Percentiles rank a stretch among this genome's conserved stretches.
phyloP scores from a whole-genome alignment of 2,888 invertebrate genomes.

The Lamellibrachia satsuma region DNA sequence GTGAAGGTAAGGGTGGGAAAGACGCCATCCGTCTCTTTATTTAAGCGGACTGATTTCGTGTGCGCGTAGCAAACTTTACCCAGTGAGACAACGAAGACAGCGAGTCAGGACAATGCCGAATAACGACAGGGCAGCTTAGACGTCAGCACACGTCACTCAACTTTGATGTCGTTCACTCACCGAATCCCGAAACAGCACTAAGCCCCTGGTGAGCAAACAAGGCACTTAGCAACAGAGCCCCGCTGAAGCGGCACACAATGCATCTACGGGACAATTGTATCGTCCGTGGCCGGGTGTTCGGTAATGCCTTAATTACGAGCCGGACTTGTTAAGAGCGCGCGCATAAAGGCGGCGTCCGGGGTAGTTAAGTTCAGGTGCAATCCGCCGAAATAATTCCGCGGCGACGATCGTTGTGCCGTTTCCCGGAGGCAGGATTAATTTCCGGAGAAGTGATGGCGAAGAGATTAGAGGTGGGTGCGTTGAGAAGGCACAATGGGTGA shows the following conservation, averaged over 20 bases:
- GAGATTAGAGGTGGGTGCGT: background rate
- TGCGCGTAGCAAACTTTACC: background rate
- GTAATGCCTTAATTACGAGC: background rate
- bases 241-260: background rate
- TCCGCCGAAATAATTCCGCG: background rate
- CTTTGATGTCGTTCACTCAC: background rate
- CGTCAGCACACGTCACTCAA: background rate
- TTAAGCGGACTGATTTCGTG: background rate
- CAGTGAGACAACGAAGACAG: background rate
- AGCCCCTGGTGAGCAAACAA: background rate
- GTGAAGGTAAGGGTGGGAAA: background rate
- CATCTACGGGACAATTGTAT: background rate
- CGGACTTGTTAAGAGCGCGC: background rate
- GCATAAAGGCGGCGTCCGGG: background rate
- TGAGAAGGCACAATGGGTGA: background rate
- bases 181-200: background rate
- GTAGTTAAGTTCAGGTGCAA: background rate
- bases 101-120: slow-evolving; percentile 1
- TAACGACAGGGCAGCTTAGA: background rate
- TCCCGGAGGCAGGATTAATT: slow-evolving; percentile 13
- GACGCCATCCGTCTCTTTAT: background rate
- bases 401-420: background rate
- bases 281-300: background rate
- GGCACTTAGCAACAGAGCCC: background rate
- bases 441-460: background rate